phyloP scores from a whole-genome alignment of 2,113 vertebrate genomes.

The Zonotrichia leucophrys region DNA sequence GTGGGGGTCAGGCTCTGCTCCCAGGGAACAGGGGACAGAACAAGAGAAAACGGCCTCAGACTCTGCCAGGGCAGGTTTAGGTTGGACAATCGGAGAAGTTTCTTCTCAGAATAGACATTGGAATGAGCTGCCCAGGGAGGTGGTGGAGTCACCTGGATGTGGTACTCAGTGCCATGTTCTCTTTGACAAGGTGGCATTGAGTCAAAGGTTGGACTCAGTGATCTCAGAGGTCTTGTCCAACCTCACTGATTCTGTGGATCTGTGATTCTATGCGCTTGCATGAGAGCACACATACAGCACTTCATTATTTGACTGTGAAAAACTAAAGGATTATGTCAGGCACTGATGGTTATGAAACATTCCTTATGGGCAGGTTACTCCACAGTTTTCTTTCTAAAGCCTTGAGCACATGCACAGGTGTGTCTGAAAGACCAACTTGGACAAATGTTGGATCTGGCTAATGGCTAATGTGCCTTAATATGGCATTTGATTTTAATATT shows the following conservation, averaged over 20 bases:
- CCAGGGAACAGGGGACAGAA: background rate
- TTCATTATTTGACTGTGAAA: background rate
- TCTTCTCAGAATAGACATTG: background rate
- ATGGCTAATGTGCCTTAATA: background rate
- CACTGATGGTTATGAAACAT: background rate
- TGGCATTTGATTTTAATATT: background rate
- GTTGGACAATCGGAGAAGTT: background rate
- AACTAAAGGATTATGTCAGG: background rate
- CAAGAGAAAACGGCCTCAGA: background rate
- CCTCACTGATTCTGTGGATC: background rate
- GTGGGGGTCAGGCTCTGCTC: background rate
- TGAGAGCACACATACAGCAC: background rate
- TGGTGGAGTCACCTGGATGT: background rate
- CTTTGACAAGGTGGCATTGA: rapidly evolving
- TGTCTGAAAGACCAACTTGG: background rate
- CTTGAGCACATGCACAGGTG: rapidly evolving
- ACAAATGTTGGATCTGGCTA: background rate
- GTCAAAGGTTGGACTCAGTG: background rate
- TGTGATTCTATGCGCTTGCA: background rate
- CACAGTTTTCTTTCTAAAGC: background rate
- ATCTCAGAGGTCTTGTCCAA: background rate
- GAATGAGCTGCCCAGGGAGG: background rate
- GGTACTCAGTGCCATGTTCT: background rate
- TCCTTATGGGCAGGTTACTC: background rate
- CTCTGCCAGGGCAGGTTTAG: background rate